These are phyloP conservation scores for Oedothorax gibbosus DNA, from an alignment of 1,140 invertebrate genomes.

Conservation along the genomic window DNA sequence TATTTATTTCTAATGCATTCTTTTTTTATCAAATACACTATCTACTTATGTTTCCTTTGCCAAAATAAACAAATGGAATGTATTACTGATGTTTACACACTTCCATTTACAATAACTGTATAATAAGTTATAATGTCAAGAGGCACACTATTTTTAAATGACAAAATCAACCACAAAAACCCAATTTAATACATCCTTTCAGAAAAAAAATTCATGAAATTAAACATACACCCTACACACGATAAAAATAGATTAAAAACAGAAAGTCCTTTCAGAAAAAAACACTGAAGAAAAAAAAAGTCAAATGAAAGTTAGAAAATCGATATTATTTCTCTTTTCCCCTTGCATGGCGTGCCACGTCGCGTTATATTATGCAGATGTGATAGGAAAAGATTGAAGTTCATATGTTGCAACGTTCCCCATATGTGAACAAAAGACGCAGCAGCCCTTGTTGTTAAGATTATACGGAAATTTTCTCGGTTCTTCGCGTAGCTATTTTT, in stretches of 20 bases:
- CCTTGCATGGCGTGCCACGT: slow-evolving; percentile 28
- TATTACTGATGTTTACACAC: too few species aligned
- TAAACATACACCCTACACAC: too few species aligned
- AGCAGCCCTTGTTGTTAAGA: slow-evolving; percentile 19
- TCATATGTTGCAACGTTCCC: neutral
- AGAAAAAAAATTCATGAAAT: too few species aligned
- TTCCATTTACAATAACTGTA: too few species aligned
- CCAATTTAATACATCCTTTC: too few species aligned
- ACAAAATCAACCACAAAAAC: too few species aligned
- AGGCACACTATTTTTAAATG: too few species aligned
- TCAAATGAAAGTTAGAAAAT: slow-evolving; percentile 5
- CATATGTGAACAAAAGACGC: slow-evolving; percentile 30
- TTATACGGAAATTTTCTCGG: slow-evolving; percentile 41
- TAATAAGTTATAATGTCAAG: too few species aligned
- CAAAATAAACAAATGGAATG: too few species aligned
- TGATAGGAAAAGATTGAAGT: slow-evolving; percentile 30
- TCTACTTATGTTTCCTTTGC: too few species aligned
- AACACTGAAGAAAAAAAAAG: neutral
- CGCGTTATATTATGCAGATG: slow-evolving; percentile 49
- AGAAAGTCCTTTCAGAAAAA: neutral
- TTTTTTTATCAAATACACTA: too few species aligned
- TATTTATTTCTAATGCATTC: too few species aligned
- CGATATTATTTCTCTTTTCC: slow-evolving; percentile 23
- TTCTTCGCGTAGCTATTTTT: neutral
- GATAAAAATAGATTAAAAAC: neutral